Percentiles rank a stretch among this genome's conserved stretches.
phyloP scores from a whole-genome alignment of 2,797 vertebrate genomes.

The Malacoctenus gilli region DNA sequence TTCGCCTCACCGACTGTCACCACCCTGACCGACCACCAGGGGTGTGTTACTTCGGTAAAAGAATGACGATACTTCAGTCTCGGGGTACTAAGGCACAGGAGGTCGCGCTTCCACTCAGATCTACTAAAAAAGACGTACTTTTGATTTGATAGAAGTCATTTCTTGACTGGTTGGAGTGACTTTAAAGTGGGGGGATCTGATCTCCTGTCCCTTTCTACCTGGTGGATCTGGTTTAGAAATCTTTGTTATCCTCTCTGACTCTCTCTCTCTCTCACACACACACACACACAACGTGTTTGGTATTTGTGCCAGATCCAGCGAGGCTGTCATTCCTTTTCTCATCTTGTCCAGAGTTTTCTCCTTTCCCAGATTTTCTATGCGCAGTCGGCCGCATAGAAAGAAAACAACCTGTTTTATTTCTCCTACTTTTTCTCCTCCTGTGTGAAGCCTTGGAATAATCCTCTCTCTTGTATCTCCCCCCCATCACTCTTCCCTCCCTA shows the following conservation, averaged over 20 bases:
- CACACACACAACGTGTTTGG: constrained; percentile 28
- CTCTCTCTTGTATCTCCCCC: constrained; percentile 82
- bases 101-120: constrained; percentile 25
- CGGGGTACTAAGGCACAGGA: constrained; percentile 71
- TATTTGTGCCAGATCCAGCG: constrained; percentile 69
- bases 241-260: constrained; percentile 6
- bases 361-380: constrained; percentile 82
- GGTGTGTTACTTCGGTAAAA: constrained; percentile 68
- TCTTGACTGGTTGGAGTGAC: constrained; percentile 19
- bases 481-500: constrained; percentile 72
- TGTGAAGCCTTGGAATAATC: constrained; percentile 88
- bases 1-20: constrained; percentile 44
- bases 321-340: constrained; percentile 78
- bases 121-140: neutral
- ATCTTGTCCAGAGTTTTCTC: constrained; percentile 61
- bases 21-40: constrained; percentile 56
- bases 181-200: constrained; percentile 2
- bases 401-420: constrained; percentile 63
- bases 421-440: constrained; percentile 76
- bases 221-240: constrained; percentile 67
- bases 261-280: too few species aligned
- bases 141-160: neutral
- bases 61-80: constrained; percentile 72
- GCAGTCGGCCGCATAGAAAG: constrained; percentile 80
- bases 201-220: constrained; percentile 73